Conservation (phyloP, 2,888 invertebrate genomes). For the Eupithecia exiguata region DNA sequence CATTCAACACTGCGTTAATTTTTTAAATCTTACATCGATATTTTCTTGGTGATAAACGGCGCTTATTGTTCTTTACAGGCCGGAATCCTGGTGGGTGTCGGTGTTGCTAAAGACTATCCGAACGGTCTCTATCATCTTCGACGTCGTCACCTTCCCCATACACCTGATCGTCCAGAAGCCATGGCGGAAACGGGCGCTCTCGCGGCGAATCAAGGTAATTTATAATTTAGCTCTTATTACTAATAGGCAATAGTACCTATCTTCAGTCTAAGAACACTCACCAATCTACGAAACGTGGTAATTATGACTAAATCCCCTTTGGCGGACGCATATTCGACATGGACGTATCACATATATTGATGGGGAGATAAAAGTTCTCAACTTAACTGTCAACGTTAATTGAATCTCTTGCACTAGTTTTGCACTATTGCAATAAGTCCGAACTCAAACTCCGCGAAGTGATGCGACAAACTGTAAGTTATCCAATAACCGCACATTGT, state of each 20-base stretch:
- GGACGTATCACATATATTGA: neutral
- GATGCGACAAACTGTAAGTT: slow-evolving; percentile 18
- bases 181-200: slow-evolving; percentile 91
- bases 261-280: neutral
- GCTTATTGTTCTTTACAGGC: slow-evolving; percentile 77
- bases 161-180: slow-evolving; percentile 94
- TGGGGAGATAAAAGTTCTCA: neutral
- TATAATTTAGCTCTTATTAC: slow-evolving; percentile 56
- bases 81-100: slow-evolving; percentile 87
- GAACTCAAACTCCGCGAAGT: neutral
- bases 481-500: slow-evolving; percentile 31
- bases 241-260: neutral
- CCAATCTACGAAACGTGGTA: neutral
- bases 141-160: slow-evolving; percentile 95
- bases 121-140: slow-evolving; percentile 92
- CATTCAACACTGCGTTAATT: neutral
- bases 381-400: neutral
- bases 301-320: neutral
- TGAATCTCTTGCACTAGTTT: neutral
- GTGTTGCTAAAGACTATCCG: slow-evolving; percentile 90
- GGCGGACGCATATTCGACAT: neutral
- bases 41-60: too few species aligned
- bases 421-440: neutral
- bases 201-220: slow-evolving; percentile 89
- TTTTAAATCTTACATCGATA: too few species aligned